Evolutionary conservation across 2,888 invertebrate species (phyloP), one percentile per base, ranked within the genome.

Genomic region (Cephonodes hylas): DNA sequence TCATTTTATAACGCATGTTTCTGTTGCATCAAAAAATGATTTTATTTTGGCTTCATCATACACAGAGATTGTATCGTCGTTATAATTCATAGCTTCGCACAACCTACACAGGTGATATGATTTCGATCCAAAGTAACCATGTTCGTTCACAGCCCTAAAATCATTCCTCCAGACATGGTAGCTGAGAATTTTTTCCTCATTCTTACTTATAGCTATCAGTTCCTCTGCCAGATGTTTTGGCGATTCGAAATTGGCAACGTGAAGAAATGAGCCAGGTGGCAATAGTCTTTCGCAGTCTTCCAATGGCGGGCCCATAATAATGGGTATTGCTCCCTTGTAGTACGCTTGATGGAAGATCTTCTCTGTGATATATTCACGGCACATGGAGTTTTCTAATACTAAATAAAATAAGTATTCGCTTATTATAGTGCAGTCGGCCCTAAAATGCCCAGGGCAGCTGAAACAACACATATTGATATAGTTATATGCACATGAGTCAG

Each of bases 321-420:
- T 83, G 0, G 96, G 96, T 31, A 95, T 93, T 0, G 95, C 89
- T 15, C 93, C 92, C 78, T 95, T 95, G 1, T 83, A 73, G 70
- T 93, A 95, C 0, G 94, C 95, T 69, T 95, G 93, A 90, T 95
- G 94, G 84, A 94, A 96, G 0, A 93, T 76, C 77, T 96, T 96
- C 75, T 96, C 96, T 0, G 95, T 96, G 53, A 96, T 81, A 71
- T 96, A 96, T 75, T 96, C 94, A 5, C 88, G 87, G 74, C 96
- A 96, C 69, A 94, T 93, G 0, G 95, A 93, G 75, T 96, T 96
- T 80, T 96, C 96, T 67, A 96, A 94, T 0, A 95, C 93, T 45
- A 96, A 79, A 72, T 96, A 95, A 78, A 96, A 96, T 70, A 95
- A 88, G 79, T 96, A 96, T 7, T 90, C 72, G 0, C 89, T 81